A percentile compares a stretch with the other conserved stretches of the same genome.
phyloP scores from a whole-genome alignment of 1,140 invertebrate genomes.

The Goniozus legneri region DNA sequence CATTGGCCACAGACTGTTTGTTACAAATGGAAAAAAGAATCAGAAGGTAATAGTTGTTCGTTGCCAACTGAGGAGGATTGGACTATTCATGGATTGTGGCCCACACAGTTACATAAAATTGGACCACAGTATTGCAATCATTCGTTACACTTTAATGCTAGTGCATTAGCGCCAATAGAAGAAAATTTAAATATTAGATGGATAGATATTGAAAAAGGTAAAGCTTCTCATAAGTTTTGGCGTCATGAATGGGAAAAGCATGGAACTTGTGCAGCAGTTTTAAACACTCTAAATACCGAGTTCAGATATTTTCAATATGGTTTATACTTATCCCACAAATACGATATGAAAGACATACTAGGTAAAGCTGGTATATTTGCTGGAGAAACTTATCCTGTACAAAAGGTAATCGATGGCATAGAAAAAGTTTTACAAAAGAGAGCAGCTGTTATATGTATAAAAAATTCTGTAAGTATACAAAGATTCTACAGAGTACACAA shows the following conservation, averaged over 20 bases:
- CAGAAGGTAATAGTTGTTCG: slow-evolving; percentile 59
- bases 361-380: slow-evolving; percentile 59
- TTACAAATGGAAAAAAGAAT: slow-evolving; percentile 63
- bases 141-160: slow-evolving; percentile 63
- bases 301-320: slow-evolving; percentile 72
- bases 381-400: slow-evolving; percentile 56
- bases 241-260: slow-evolving; percentile 83
- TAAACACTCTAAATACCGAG: slow-evolving; percentile 63
- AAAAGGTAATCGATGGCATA: slow-evolving; percentile 60
- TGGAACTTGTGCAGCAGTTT: slow-evolving; percentile 70
- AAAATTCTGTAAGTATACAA: slow-evolving; percentile 27
- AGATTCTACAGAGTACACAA: no score
- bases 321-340: slow-evolving; percentile 61
- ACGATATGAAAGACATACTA: slow-evolving; percentile 64
- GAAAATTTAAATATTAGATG: slow-evolving; percentile 64
- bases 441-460: slow-evolving; percentile 27
- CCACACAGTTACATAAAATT: slow-evolving; percentile 63
- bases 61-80: slow-evolving; percentile 63
- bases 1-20: slow-evolving; percentile 77
- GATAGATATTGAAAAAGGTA: slow-evolving; percentile 69
- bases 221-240: slow-evolving; percentile 65
- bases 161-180: slow-evolving; percentile 59
- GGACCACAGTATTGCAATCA: slow-evolving; percentile 70
- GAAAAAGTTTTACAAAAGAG: slow-evolving; percentile 32
- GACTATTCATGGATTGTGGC: slow-evolving; percentile 84